These are phyloP conservation scores for Atherinomorus stipes DNA, from an alignment of 2,113 vertebrate genomes.

Conservation along the genomic window DNA sequence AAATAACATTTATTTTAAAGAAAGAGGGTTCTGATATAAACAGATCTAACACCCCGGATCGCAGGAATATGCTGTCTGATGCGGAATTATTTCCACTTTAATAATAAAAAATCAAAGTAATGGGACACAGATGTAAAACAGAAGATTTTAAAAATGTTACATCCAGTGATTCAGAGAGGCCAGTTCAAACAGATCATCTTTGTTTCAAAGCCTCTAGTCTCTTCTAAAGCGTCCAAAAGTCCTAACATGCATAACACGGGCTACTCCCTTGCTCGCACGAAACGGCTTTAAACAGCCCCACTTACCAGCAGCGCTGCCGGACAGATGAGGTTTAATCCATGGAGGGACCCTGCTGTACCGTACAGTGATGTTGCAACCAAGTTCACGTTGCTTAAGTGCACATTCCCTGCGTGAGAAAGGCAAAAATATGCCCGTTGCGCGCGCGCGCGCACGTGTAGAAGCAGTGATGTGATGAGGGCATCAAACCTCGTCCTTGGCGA, in stretches of 20 bases:
- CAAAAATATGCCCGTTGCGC: constrained; percentile 1
- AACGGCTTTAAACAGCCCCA: neutral
- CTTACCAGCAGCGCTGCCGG: constrained; percentile 56
- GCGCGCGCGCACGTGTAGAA: neutral
- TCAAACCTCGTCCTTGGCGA: constrained; percentile 10
- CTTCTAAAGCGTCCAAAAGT: neutral
- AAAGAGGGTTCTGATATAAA: no score
- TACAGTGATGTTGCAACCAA: constrained; percentile 41
- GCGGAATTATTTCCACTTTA: no score
- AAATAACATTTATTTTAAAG: no score
- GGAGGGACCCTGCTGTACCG: constrained; percentile 17
- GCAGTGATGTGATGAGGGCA: neutral
- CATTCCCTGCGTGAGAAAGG: constrained; percentile 22
- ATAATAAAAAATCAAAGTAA: neutral
- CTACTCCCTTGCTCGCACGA: neutral
- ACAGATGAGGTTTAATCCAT: constrained; percentile 41
- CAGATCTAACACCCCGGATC: no score
- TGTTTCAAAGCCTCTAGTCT: neutral
- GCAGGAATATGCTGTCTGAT: no score
- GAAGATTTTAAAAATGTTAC: neutral
- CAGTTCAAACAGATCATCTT: neutral
- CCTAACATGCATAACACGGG: neutral
- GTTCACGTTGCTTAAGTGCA: constrained; percentile 44
- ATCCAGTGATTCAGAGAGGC: constrained; percentile 14
- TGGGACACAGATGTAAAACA: neutral